A percentile compares a stretch with the other conserved stretches of the same genome.
These are phyloP conservation scores for Sarcoramphus papa DNA, from an alignment of 2,797 vertebrate species.

Conservation along the genomic window DNA sequence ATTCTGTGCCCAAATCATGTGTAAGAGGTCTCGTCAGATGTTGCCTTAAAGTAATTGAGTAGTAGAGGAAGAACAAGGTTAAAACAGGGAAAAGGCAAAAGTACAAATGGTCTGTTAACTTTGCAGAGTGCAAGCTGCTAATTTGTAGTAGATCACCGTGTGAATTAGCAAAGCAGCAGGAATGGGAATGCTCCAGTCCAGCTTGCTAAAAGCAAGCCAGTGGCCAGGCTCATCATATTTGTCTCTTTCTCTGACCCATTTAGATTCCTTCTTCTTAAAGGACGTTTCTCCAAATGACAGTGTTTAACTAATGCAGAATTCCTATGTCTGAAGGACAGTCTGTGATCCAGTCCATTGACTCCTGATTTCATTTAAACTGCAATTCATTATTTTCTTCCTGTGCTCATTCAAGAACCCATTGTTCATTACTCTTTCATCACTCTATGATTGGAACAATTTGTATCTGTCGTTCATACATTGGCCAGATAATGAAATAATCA, in stretches of 20 bases:
- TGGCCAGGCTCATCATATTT: neutral
- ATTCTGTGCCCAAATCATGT: neutral
- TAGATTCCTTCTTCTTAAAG: slow-evolving; percentile 46
- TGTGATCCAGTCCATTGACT: slow-evolving; percentile 73
- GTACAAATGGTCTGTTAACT: neutral
- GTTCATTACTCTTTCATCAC: slow-evolving; percentile 79
- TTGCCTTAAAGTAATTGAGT: neutral
- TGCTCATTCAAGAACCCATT: slow-evolving; percentile 73
- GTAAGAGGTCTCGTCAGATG: neutral
- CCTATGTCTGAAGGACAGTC: slow-evolving; percentile 68
- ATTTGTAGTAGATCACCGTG: neutral
- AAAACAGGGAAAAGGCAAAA: neutral
- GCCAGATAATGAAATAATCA: slow-evolving; percentile 80
- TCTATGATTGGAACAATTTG: slow-evolving; percentile 78
- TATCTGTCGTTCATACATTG: slow-evolving; percentile 76
- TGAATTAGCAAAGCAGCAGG: neutral
- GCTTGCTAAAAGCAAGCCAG: neutral
- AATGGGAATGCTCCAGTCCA: neutral
- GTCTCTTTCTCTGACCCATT: neutral
- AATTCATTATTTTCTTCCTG: slow-evolving; percentile 79
- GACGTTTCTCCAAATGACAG: slow-evolving; percentile 43
- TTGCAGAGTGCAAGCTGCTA: neutral
- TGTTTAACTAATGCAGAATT: slow-evolving; percentile 64
- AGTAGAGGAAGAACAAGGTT: neutral
- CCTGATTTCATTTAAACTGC: slow-evolving; percentile 74